phyloP scores from a whole-genome alignment of 2,888 invertebrate genomes.

The Meiosimyza platycephala region DNA sequence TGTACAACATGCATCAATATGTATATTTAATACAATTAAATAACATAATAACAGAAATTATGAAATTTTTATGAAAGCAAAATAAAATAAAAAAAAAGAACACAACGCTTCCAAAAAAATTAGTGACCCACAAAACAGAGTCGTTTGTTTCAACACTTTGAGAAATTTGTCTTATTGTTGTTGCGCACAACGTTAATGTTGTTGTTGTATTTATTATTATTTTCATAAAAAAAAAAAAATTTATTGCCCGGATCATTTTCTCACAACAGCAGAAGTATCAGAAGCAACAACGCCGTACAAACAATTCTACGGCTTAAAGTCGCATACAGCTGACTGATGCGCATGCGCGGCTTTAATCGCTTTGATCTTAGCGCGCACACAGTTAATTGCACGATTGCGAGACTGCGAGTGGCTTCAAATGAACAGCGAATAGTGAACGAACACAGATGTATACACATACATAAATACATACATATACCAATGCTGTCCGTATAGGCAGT shows the following conservation, averaged over 20 bases:
- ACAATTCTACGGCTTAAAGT: constrained; percentile 13
- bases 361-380: constrained; percentile 61
- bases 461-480: not conserved
- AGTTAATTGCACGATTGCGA: constrained; percentile 64
- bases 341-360: constrained; percentile 55
- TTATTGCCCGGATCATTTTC: constrained; percentile 38
- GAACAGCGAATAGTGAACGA: no score
- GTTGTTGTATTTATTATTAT: no score
- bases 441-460: not conserved
- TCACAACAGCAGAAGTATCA: not conserved
- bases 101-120: no score
- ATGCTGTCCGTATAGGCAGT: not conserved
- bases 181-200: no score
- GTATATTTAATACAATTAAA: no score
- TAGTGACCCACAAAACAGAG: not conserved
- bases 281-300: not conserved
- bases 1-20: no score
- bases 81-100: no score
- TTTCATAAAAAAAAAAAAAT: constrained; percentile 6
- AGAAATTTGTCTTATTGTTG: not conserved
- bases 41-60: no score
- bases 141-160: constrained; percentile 12
- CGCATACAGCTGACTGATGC: constrained; percentile 36
- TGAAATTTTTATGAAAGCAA: no score
- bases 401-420: constrained; percentile 2